These are phyloP conservation scores for Tachysurus fulvidraco DNA, from an alignment of 2,113 vertebrate genomes.

Conservation along the genomic window DNA sequence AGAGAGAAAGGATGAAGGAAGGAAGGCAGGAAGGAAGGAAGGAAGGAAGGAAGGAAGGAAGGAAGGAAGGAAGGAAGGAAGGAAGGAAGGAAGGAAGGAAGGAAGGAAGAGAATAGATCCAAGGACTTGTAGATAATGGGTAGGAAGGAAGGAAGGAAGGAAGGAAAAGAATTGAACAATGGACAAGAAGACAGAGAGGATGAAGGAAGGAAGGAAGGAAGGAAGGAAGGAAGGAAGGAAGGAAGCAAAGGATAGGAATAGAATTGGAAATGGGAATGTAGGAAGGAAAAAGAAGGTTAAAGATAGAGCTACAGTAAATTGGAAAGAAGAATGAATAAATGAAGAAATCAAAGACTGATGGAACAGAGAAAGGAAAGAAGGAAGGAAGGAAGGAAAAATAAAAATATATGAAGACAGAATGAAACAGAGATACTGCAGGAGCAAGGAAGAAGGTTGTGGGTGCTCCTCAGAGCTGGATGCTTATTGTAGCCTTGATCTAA, in stretches of 20 bases:
- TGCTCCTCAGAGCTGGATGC: not conserved
- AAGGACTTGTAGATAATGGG: not conserved
- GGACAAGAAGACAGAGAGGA: not conserved
- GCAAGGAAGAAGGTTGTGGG: too few species aligned
- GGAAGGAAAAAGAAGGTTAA: not conserved
- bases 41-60: not conserved
- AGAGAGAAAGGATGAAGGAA: not conserved
- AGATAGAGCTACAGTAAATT: not conserved
- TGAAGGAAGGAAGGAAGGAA: not conserved
- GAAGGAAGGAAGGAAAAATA: not conserved
- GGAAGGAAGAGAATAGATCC: not conserved
- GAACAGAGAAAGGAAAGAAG: not conserved
- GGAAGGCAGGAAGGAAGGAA: not conserved
- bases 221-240: not conserved
- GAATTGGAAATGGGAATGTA: not conserved
- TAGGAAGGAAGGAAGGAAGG: not conserved
- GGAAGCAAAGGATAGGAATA: not conserved
- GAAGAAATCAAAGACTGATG: not conserved
- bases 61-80: not conserved
- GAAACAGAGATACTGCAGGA: not conserved
- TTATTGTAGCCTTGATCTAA: not conserved
- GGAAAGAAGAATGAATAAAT: not conserved
- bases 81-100: not conserved
- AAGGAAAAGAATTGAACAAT: not conserved
- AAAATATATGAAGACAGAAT: not conserved